Percentiles rank a stretch among this genome's conserved stretches.
Evolutionary conservation across 1,140 invertebrate species (phyloP).

Genomic region (Pseudomyrmex gracilis): DNA sequence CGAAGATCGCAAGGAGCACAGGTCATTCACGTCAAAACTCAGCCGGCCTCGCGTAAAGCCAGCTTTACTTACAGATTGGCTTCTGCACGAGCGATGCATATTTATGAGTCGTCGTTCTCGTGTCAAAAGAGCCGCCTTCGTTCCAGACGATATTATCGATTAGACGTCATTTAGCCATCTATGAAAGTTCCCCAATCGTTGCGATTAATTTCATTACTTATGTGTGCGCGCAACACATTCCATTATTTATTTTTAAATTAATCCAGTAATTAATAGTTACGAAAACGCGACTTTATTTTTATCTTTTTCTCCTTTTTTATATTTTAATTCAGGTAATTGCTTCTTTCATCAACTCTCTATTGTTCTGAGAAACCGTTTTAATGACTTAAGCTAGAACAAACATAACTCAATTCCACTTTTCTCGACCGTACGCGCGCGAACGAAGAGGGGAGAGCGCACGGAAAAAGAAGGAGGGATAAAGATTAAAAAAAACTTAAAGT

Average conservation of each 20-base stretch:
- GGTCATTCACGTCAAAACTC: constrained; percentile 53
- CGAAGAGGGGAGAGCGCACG: constrained; percentile 10
- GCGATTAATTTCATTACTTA: constrained; percentile 9
- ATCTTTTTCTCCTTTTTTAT: too few species aligned
- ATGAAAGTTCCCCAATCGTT: constrained; percentile 15
- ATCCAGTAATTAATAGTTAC: constrained; percentile 7
- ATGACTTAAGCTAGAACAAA: constrained; percentile 6
- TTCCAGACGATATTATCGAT: constrained; percentile 76
- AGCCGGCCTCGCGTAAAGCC: constrained; percentile 56
- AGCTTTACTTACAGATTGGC: constrained; percentile 66
- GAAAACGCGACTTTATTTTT: not conserved
- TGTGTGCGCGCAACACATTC: not conserved
- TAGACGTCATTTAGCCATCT: constrained; percentile 66
- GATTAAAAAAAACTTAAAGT: constrained; percentile 44
- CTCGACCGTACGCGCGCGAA: not conserved
- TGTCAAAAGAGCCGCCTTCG: constrained; percentile 58
- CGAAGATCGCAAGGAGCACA: constrained; percentile 42
- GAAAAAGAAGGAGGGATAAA: not conserved
- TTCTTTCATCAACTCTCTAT: not conserved
- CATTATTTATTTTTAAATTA: constrained; percentile 2
- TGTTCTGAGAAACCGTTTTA: constrained; percentile 12
- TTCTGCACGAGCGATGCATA: constrained; percentile 71
- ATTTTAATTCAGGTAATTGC: not conserved
- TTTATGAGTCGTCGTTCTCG: constrained; percentile 74
- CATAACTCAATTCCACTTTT: constrained; percentile 20